Evolutionary conservation across 30 jellyfish, hydroid and myxozoan genomes (phyloP), one percentile per base, ranked within the genome.

Genomic region (Aurelia aurita): DNA sequence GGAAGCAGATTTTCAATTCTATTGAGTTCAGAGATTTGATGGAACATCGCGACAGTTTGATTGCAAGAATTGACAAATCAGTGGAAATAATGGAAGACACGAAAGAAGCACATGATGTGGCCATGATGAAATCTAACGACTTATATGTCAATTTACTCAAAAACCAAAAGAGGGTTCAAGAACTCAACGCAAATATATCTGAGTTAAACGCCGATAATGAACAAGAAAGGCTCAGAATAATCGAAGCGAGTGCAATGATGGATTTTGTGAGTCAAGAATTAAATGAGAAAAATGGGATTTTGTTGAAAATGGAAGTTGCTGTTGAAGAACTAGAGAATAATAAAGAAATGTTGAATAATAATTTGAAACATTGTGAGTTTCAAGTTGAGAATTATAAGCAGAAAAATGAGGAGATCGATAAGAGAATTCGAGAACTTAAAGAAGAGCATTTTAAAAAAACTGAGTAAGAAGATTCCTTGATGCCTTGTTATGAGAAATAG

Each of bases 1-100:
- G 84, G 69, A 83, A 83, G 49, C 93, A 83, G 81, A 71, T 83
- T n/a, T 83, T 69, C 93, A 71, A 63, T 58, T 83, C 93, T 32
- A 15, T 28, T 19, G 93, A 83, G 70, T 83, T 83, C 57, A 53
- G 66, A 59, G 87, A 83, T 7, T 46, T 83, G 46, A 83, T 83
- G 93, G 77, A 83, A 22, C 87, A 69, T 58, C 60, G 93, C 58
- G 87, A 71, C 66, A 53, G 83, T 9, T 26, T 83, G 93, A 61
- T 83, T 28, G 68, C 78, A n/a, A 59, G 93, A 46, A 83, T 83
- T 22, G 87, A 70, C 65, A 83, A 83, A 49, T 69, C 93, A 21
- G 26, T 53, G 72, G 72, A 65, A 16, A 74, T 83, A 7, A 83
- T 83, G 13, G 87, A 83, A 76, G 93, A 83, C 47, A 83, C 93